These are phyloP conservation scores for Marmota flaviventris DNA, from an alignment of 2,113 vertebrate species.

Conservation along the genomic window DNA sequence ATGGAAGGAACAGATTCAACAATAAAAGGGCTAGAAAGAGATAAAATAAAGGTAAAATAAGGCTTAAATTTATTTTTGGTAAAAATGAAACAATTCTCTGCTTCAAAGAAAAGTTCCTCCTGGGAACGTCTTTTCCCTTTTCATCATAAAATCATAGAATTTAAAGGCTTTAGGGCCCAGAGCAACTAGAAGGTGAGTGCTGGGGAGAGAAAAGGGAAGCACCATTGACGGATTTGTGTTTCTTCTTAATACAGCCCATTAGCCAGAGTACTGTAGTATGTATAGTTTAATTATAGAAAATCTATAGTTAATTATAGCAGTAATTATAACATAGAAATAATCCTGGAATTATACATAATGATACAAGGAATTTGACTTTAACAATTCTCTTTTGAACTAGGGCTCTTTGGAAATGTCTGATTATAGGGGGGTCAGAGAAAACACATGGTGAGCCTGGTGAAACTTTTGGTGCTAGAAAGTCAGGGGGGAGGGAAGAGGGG, in stretches of 20 bases:
- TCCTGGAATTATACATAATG: not conserved
- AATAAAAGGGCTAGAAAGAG: not conserved
- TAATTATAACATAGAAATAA: constrained; percentile 14
- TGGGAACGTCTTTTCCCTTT: not conserved
- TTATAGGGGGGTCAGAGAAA: not conserved
- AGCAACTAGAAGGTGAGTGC: not conserved
- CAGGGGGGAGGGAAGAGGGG: not conserved
- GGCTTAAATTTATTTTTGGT: not conserved
- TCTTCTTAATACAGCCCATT: not conserved
- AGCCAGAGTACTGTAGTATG: not conserved
- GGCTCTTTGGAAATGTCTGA: not conserved
- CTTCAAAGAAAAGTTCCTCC: not conserved
- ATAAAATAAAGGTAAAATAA: not conserved
- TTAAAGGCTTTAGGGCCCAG: not conserved
- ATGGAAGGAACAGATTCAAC: not conserved
- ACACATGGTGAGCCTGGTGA: not conserved
- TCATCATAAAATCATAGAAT: not conserved
- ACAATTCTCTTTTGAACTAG: not conserved
- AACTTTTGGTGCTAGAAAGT: not conserved
- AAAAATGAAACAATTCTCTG: not conserved
- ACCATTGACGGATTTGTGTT: not conserved
- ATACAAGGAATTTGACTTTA: not conserved
- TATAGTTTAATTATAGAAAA: constrained; percentile 52
- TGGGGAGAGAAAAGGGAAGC: not conserved
- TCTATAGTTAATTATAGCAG: constrained; percentile 44